A percentile compares a stretch with the other conserved stretches of the same genome.
These are phyloP conservation scores for Ceratotherium simum DNA, from an alignment of 2,113 vertebrate species.

Conservation along the genomic window DNA sequence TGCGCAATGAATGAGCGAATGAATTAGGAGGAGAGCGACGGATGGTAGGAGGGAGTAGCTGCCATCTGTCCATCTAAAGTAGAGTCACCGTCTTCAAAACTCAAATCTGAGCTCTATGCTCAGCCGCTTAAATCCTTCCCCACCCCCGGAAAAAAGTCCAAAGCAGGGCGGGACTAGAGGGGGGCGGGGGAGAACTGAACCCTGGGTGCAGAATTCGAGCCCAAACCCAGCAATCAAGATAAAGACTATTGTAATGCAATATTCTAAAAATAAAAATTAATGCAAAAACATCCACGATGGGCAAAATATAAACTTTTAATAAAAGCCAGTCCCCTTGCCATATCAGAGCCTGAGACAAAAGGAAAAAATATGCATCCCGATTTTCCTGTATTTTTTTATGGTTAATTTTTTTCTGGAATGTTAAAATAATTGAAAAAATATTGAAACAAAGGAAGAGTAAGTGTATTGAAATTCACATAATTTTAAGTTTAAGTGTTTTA, in stretches of 20 bases:
- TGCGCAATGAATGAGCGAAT: background rate
- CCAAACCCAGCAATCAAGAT: background rate
- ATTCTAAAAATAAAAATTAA: background rate
- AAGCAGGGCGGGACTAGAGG: no score
- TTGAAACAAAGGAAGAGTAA: background rate
- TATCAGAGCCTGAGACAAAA: background rate
- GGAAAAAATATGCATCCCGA: background rate
- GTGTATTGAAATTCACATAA: background rate
- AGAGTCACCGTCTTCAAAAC: background rate
- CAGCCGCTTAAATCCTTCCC: background rate
- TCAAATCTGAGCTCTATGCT: background rate
- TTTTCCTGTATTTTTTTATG: background rate
- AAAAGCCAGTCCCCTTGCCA: background rate
- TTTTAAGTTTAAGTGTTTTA: background rate
- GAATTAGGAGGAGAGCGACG: background rate
- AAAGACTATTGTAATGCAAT: background rate
- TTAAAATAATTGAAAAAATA: background rate
- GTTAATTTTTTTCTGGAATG: background rate
- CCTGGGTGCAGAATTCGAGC: background rate
- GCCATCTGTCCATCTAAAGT: background rate
- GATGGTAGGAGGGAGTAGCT: background rate
- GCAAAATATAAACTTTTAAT: background rate
- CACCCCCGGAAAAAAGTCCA: background rate
- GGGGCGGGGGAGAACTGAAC: background rate
- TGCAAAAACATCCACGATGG: background rate